Conservation (phyloP, 2,113 vertebrate genomes). For the Sebastes schlegelii region DNA sequence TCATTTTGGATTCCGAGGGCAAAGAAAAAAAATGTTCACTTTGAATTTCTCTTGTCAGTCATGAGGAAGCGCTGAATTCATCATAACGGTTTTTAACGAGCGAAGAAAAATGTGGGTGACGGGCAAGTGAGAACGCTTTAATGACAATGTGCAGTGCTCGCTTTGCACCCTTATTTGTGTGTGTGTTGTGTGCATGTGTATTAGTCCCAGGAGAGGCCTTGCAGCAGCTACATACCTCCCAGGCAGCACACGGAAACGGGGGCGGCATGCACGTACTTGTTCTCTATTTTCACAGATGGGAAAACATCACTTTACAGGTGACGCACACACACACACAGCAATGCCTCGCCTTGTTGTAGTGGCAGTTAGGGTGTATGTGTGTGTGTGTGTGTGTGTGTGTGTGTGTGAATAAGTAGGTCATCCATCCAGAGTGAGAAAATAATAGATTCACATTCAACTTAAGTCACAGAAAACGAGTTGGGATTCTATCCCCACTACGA, state of each 20-base stretch:
- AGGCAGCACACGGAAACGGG: constrained; percentile 56
- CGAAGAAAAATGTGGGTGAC: constrained; percentile 58
- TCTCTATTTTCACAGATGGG: constrained; percentile 57
- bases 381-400: background rate
- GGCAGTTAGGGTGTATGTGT: no score
- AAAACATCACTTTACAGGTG: constrained; percentile 72
- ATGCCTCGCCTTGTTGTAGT: no score
- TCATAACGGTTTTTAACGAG: constrained; percentile 50
- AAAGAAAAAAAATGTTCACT: constrained; percentile 5
- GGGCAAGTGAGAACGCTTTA: constrained; percentile 59
- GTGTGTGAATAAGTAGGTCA: constrained; percentile 76
- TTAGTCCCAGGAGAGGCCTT: constrained; percentile 66
- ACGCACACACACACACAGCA: constrained; percentile 20
- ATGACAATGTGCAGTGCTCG: constrained; percentile 33
- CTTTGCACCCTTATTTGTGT: constrained; percentile 17
- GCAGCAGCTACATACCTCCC: constrained; percentile 53
- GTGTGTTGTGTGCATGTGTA: constrained; percentile 11
- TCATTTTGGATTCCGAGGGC: background rate
- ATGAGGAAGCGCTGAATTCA: constrained; percentile 41
- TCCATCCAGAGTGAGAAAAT: constrained; percentile 71
- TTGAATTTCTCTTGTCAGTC: constrained; percentile 15
- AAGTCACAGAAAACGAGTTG: constrained; percentile 64
- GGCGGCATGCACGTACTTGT: constrained; percentile 70
- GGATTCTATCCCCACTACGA: constrained; percentile 41
- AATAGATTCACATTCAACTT: constrained; percentile 72